These are phyloP conservation scores for Pterois miles DNA, from an alignment of 2,797 vertebrate genomes.

Conservation along the genomic window DNA sequence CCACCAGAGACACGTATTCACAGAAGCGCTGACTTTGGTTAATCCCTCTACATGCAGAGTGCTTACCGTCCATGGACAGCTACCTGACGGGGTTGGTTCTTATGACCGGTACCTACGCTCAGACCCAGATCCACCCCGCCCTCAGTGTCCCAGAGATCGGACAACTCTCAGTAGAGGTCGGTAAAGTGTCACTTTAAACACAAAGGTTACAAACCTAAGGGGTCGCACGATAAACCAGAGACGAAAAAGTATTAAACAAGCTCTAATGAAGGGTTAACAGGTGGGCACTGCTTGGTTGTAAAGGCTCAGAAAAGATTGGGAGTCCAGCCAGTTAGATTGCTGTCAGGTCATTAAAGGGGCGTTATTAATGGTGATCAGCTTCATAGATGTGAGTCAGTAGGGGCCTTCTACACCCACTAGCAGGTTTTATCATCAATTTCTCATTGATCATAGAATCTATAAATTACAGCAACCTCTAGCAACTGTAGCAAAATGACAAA, in stretches of 20 bases:
- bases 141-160: conserved; percentile 58
- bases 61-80: conserved; percentile 69
- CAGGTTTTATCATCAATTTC: too few species aligned
- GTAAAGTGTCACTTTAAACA: not conserved
- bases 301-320: not conserved
- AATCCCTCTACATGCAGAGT: conserved; percentile 58
- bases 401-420: too few species aligned
- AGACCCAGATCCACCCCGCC: conserved; percentile 45
- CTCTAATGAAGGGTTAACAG: not conserved
- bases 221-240: not conserved
- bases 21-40: not conserved
- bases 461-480: too few species aligned
- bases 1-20: not conserved
- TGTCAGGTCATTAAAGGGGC: not conserved
- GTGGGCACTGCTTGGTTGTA: not conserved
- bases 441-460: too few species aligned
- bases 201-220: not conserved
- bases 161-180: conserved; percentile 77
- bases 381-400: not conserved
- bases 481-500: too few species aligned
- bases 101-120: conserved; percentile 71
- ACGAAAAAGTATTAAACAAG: not conserved
- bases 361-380: not conserved
- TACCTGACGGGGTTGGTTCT: conserved; percentile 79
- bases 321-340: not conserved